A percentile compares a stretch with the other conserved stretches of the same genome.
Conservation (phyloP, 1,140 invertebrate genomes). For the Nasonia giraulti region DNA sequence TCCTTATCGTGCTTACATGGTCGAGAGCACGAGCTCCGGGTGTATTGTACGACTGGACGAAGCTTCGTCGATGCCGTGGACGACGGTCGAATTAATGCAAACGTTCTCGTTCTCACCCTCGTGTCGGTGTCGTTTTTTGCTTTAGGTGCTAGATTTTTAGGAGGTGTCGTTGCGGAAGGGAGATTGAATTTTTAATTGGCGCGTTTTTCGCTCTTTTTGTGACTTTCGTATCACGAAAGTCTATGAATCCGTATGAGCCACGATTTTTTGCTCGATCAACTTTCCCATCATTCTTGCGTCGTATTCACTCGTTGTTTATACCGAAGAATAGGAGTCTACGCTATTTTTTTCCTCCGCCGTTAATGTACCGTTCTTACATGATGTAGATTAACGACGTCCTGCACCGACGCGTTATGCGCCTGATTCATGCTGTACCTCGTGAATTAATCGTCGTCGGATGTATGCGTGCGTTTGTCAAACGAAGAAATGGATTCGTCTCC, state of each 20-base stretch:
- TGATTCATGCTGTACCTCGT: background rate
- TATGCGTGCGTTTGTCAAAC: background rate
- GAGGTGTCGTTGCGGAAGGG: too few relatives aligned
- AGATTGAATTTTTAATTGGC: too few relatives aligned
- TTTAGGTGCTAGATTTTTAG: too few relatives aligned
- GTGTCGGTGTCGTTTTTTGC: too few relatives aligned
- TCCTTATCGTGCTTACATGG: slow-evolving; percentile 15
- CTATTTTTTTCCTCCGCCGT: background rate
- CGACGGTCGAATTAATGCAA: background rate
- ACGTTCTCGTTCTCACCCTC: background rate
- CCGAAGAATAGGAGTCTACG: background rate
- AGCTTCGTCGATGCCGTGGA: background rate
- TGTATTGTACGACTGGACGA: background rate
- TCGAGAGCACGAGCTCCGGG: slow-evolving; percentile 2
- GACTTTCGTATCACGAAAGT: too few relatives aligned
- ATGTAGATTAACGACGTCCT: background rate
- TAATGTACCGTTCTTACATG: background rate
- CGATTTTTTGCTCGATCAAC: background rate
- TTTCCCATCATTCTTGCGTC: background rate
- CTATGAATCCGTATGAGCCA: background rate
- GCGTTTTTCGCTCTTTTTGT: too few relatives aligned
- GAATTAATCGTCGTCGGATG: background rate
- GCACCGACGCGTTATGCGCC: background rate
- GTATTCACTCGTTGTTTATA: background rate
- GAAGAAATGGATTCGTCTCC: background rate